Percentiles rank a stretch among this genome's conserved stretches.
phyloP scores from a whole-genome alignment of 2,797 vertebrate species.

The Lutjanus campechanus region DNA sequence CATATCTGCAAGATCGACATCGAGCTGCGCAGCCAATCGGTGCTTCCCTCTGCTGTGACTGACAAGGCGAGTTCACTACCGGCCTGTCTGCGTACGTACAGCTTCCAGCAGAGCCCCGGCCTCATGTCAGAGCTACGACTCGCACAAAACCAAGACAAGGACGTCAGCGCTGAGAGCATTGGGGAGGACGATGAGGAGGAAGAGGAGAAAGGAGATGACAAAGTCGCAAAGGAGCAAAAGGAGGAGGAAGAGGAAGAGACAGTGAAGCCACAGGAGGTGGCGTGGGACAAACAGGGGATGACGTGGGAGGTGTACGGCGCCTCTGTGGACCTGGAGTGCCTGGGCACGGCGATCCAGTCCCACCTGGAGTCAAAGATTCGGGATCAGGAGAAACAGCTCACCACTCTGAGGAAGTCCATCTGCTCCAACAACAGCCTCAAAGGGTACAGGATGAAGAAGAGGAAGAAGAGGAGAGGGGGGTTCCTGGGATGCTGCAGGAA shows the following conservation, averaged over 20 bases:
- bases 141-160: slow-evolving; percentile 4
- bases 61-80: slow-evolving; percentile 54
- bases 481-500: slow-evolving; percentile 71
- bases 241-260: slow-evolving; percentile 61
- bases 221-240: slow-evolving; percentile 13
- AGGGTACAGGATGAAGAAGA: slow-evolving; percentile 83
- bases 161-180: slow-evolving; percentile 21
- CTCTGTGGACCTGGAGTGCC: slow-evolving; percentile 89
- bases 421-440: slow-evolving; percentile 85
- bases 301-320: slow-evolving; percentile 95
- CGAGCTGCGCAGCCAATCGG: slow-evolving; percentile 61
- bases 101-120: slow-evolving; percentile 40
- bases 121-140: background rate
- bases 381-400: slow-evolving; percentile 89
- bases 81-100: slow-evolving; percentile 27
- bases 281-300: slow-evolving; percentile 95
- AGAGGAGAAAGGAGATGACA: slow-evolving; percentile 1
- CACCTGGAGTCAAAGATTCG: slow-evolving; percentile 92
- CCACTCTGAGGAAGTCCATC: slow-evolving; percentile 86
- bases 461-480: slow-evolving; percentile 45
- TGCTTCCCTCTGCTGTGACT: background rate
- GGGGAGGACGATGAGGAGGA: slow-evolving; percentile 39
- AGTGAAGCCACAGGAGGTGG: slow-evolving; percentile 86
- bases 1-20: slow-evolving; percentile 78
- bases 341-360: slow-evolving; percentile 93